phyloP scores from a whole-genome alignment of 2,888 invertebrate species.

The Noctua fimbriata region DNA sequence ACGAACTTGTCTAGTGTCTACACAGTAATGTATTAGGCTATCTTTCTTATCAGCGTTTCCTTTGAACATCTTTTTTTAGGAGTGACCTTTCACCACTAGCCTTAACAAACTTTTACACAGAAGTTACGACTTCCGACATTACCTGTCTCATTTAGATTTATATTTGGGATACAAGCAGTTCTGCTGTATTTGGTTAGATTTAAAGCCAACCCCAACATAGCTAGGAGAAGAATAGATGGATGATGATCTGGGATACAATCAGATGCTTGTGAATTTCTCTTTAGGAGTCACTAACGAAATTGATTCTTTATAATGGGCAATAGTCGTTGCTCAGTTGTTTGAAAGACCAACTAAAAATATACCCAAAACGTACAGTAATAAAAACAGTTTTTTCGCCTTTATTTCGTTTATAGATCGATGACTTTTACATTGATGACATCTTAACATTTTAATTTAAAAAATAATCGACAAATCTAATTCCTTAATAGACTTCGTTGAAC shows the following conservation, averaged over 20 bases:
- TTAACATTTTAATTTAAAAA: constrained; percentile 1
- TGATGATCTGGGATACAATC: not conserved
- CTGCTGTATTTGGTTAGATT: not conserved
- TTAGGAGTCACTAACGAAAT: not conserved
- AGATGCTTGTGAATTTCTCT: not conserved
- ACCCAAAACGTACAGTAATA: not conserved
- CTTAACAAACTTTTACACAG: not conserved
- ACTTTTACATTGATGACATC: not conserved
- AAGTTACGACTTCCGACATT: not conserved
- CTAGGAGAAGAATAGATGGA: not conserved
- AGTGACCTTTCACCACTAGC: not conserved
- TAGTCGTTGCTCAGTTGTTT: not conserved
- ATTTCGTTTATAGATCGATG: not conserved
- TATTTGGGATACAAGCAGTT: not conserved
- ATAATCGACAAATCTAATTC: constrained; percentile 7
- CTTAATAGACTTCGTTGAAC: constrained; percentile 12
- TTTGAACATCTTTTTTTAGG: not conserved
- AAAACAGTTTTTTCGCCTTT: not conserved
- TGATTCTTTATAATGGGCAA: not conserved
- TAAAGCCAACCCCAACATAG: not conserved
- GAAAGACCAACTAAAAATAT: not conserved
- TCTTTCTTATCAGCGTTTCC: not conserved
- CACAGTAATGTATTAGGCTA: not conserved
- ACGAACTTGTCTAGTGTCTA: constrained; percentile 3
- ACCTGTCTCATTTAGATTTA: not conserved